Evolutionary conservation across 2,888 invertebrate genomes (phyloP).

Genomic region (Cantharis nigra): DNA sequence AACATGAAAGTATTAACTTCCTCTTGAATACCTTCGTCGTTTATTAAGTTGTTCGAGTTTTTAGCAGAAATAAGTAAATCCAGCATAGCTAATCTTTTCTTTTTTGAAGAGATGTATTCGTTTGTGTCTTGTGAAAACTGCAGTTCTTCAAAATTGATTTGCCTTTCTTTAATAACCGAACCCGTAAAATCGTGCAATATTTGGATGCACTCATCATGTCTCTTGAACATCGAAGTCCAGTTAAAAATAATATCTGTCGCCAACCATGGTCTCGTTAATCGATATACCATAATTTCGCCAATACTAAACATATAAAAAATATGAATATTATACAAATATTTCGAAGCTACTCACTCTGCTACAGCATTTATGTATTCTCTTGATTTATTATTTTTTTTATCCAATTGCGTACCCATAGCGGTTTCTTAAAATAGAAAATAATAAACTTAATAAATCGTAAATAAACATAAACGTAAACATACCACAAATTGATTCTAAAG

Average conservation of each 20-base stretch:
- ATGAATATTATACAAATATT: background rate
- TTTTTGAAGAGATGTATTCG: conserved; percentile 30
- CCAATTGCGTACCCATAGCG: conserved; percentile 72
- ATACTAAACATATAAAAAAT: conserved; percentile 34
- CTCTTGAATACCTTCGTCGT: conserved; percentile 61
- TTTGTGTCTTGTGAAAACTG: conserved; percentile 10
- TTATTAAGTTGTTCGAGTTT: conserved; percentile 55
- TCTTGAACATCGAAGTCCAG: conserved; percentile 10
- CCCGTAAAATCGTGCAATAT: conserved; percentile 40
- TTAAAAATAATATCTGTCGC: conserved; percentile 29
- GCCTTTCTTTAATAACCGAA: conserved; percentile 37
- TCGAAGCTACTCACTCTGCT: conserved; percentile 55
- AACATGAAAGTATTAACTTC: conserved; percentile 70
- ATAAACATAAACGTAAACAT: background rate
- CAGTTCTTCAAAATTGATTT: conserved; percentile 11
- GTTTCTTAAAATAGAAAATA: conserved; percentile 56
- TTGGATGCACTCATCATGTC: conserved; percentile 15
- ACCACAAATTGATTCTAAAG: background rate
- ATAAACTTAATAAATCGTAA: background rate
- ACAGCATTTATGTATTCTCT: conserved; percentile 58
- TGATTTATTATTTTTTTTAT: conserved; percentile 44
- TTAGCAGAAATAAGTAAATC: conserved; percentile 61
- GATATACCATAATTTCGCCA: conserved; percentile 33
- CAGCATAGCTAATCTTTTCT: conserved; percentile 61
- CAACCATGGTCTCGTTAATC: conserved; percentile 40